Conservation (phyloP, 2,888 invertebrate species). For the Stegophylla sp. region DNA sequence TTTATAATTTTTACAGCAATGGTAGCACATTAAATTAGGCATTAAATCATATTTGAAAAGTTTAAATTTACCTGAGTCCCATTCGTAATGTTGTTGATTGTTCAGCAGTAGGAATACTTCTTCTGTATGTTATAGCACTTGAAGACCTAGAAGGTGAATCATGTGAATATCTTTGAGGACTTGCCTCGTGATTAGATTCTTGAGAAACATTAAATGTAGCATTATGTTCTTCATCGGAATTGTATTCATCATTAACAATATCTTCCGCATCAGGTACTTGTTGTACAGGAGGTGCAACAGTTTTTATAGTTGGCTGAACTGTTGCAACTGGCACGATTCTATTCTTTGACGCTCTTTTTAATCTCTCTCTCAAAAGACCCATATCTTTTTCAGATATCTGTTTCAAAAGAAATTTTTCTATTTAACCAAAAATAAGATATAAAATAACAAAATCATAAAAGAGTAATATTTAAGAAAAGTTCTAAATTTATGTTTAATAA, state of each 20-base stretch:
- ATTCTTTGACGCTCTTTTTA: conserved; percentile 83
- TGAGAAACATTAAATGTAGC: conserved; percentile 52
- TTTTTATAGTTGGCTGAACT: conserved; percentile 67
- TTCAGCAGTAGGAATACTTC: conserved; percentile 22
- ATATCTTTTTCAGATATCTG: conserved; percentile 93
- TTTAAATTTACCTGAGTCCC: conserved; percentile 31
- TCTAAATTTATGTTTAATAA: too few species aligned
- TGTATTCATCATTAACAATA: conserved; percentile 62
- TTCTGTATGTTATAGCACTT: conserved; percentile 30
- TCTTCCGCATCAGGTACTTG: conserved; percentile 64
- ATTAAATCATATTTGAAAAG: neutral
- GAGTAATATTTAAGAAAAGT: too few species aligned
- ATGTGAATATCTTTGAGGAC: conserved; percentile 51
- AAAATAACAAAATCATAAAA: neutral
- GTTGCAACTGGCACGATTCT: conserved; percentile 63
- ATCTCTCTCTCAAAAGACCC: conserved; percentile 91
- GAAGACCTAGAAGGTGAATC: conserved; percentile 42
- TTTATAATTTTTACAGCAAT: too few species aligned
- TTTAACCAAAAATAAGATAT: neutral
- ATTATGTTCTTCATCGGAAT: conserved; percentile 56
- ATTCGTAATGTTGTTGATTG: conserved; percentile 27
- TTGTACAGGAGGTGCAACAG: conserved; percentile 64
- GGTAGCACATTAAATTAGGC: neutral
- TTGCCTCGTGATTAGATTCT: conserved; percentile 25
- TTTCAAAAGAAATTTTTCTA: neutral